A percentile compares a stretch with the other conserved stretches of the same genome.
Conservation (phyloP, 2,113 vertebrate genomes). For the Sylvietta virens region DNA sequence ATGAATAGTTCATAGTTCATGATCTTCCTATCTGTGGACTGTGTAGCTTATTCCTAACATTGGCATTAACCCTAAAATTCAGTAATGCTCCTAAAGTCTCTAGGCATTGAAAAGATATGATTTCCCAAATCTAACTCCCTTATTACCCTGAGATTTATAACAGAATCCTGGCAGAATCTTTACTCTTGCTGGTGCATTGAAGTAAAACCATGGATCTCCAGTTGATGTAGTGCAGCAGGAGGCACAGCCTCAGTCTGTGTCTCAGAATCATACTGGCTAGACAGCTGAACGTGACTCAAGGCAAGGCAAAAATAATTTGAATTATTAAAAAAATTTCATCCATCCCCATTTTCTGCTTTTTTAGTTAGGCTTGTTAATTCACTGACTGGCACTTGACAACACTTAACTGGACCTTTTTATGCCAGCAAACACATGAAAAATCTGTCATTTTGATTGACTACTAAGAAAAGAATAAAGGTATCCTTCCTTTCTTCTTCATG, state of each 20-base stretch:
- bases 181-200: neutral
- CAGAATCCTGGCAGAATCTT: neutral
- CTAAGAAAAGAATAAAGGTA: neutral
- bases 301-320: neutral
- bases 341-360: neutral
- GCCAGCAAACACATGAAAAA: neutral
- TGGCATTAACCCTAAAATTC: neutral
- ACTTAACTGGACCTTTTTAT: neutral
- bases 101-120: neutral
- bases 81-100: neutral
- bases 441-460: neutral
- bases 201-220: neutral
- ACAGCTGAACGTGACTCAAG: neutral
- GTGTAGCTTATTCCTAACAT: neutral
- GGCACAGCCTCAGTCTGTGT: neutral
- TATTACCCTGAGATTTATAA: neutral
- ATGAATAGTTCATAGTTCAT: neutral
- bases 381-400: neutral
- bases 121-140: neutral
- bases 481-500: neutral
- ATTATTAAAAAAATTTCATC: neutral
- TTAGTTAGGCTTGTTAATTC: neutral
- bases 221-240: neutral
- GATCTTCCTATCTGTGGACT: neutral
- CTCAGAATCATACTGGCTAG: neutral